These are phyloP conservation scores for Cygnus olor DNA, from an alignment of 2,797 vertebrate species.

Conservation along the genomic window DNA sequence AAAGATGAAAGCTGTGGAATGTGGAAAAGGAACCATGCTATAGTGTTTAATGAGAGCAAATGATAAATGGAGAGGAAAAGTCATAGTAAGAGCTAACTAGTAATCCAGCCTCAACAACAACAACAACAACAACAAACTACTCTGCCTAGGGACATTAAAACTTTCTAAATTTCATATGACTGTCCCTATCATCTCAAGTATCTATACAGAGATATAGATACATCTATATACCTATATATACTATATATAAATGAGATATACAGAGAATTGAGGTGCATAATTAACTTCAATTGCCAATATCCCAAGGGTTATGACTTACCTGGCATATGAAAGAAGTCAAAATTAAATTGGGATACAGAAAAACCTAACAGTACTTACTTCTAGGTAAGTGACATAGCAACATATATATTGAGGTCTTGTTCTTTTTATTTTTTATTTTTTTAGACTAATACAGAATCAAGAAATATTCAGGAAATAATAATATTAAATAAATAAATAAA, in stretches of 20 bases:
- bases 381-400: background rate
- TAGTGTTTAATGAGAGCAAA: background rate
- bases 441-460: background rate
- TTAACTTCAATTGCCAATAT: background rate
- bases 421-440: background rate
- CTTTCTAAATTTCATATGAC: background rate
- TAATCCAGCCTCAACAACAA: background rate
- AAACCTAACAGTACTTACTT: background rate
- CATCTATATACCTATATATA: too few species aligned
- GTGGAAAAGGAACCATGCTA: background rate
- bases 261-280: background rate
- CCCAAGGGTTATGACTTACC: background rate
- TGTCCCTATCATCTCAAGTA: background rate
- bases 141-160: background rate
- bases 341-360: background rate
- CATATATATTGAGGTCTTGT: background rate
- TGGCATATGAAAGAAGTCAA: background rate
- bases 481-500: background rate
- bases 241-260: too few species aligned
- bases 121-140: accelerated
- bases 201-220: too few species aligned
- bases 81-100: background rate
- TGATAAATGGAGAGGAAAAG: background rate
- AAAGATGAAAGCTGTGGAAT: background rate
- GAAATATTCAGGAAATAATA: background rate